Evolutionary conservation across 2,797 vertebrate species (phyloP).

Genomic region (Myotis planiceps): DNA sequence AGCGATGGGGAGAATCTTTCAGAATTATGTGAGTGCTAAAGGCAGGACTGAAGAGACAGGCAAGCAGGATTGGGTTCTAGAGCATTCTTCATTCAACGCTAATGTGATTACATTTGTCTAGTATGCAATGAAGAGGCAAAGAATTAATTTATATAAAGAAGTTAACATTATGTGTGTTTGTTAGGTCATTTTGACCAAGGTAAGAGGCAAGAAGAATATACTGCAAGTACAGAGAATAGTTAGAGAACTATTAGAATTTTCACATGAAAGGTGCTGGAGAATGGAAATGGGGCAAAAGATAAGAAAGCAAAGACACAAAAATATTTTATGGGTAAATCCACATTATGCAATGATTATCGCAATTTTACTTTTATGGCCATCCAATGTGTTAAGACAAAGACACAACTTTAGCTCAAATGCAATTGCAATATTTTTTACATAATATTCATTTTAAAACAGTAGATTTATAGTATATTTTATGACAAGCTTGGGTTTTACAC

Average conservation of each 20-base stretch:
- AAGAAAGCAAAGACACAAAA: not conserved
- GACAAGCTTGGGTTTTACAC: not conserved
- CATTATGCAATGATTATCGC: not conserved
- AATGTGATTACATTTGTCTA: not conserved
- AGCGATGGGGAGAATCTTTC: not conserved
- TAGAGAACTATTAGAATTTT: not conserved
- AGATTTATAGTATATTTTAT: not conserved
- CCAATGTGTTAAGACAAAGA: not conserved
- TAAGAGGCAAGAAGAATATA: not conserved
- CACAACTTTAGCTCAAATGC: not conserved
- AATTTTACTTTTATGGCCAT: not conserved
- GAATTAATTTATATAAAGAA: not conserved
- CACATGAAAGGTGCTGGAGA: not conserved
- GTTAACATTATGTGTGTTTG: not conserved
- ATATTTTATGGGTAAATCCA: not conserved
- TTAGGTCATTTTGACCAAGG: not conserved
- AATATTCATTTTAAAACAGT: not conserved
- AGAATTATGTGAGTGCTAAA: not conserved
- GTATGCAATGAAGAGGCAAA: not conserved
- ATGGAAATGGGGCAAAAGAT: not conserved
- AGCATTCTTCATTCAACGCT: not conserved
- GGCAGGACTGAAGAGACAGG: not conserved
- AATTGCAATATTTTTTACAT: not conserved
- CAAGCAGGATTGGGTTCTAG: not conserved
- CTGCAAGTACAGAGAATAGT: not conserved